Evolutionary conservation across 2,888 invertebrate genomes (phyloP), one percentile per base, ranked within the genome.

Genomic region (Bellardia bayeri): DNA sequence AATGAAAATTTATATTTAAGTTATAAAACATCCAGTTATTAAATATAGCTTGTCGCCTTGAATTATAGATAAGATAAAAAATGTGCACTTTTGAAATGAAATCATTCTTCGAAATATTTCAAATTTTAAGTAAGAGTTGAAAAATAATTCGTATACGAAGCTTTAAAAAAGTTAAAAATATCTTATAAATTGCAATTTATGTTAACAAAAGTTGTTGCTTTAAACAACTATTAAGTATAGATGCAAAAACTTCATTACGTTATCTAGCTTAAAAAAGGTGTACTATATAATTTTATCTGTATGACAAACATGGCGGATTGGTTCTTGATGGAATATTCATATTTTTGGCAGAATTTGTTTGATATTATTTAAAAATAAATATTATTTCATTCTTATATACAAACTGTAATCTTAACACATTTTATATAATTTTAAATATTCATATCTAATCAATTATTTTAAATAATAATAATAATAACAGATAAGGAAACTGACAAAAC

Each of bases 21-120:
- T 37, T 37, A 45, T 9, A 45, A 45, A 9, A 11, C 11, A 9
- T 64, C 8, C 2, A 40, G n/a, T 68, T 68, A 30, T 49, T 3
- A 40, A 64, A 40, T 16, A 51, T 13, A 7, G 66, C 13, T 45
- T 68, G 45, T 58, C 78, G 30, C 37, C 16, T 64, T 64, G 8
- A 51, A 45, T 42, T 76, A 16, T 16, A 54, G 80, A 81, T 81
- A 80, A 80, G 80, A 81, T 81, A 80, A 51, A 49, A 58, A 16
- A 16, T 33, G n/a, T 45, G 42, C 11, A 37, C 23, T 33, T 56
- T 23, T n/a, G 9, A 54, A 56, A 56, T 72, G 37, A 51, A 58
- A 42, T 64, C 64, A 64, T 40, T 9, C n/a, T 64, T 40, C 64
- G 42, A 16, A 64, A 40, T 16, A 63, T 63, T 63, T 9, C 3